Percentiles rank a stretch among this genome's conserved stretches.
phyloP scores from a whole-genome alignment of 2,113 vertebrate species.

The Gavialis gangeticus region DNA sequence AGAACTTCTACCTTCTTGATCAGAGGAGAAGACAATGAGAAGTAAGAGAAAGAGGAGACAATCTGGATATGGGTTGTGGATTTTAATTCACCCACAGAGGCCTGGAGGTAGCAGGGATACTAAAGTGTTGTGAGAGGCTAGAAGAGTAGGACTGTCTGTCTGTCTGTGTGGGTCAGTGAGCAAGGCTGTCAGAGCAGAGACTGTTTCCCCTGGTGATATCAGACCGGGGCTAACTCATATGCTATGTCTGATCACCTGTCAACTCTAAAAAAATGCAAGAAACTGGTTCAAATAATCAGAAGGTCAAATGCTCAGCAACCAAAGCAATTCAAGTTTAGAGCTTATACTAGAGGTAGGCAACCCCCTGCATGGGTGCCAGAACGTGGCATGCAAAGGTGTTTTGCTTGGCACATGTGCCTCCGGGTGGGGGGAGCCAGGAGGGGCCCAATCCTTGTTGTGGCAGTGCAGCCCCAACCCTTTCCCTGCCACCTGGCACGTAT shows the following conservation, averaged over 20 bases:
- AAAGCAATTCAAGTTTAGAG: too few relatives aligned
- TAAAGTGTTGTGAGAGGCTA: not conserved
- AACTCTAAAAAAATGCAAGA: not conserved
- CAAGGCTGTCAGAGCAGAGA: not conserved
- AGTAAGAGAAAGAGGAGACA: not conserved
- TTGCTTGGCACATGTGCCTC: too few relatives aligned
- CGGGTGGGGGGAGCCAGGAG: too few relatives aligned
- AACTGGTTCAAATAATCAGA: not conserved
- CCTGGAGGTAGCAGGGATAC: not conserved
- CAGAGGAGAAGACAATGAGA: not conserved
- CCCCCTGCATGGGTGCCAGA: too few relatives aligned
- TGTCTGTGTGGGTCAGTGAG: accelerated
- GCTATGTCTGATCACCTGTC: not conserved
- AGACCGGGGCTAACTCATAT: not conserved
- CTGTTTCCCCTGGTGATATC: not conserved
- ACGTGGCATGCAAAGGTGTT: too few relatives aligned
- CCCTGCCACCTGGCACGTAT: too few relatives aligned
- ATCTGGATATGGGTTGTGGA: not conserved
- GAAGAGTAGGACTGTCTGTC: not conserved
- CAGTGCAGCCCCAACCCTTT: too few relatives aligned
- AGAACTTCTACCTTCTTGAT: not conserved
- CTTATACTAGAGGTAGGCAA: too few relatives aligned
- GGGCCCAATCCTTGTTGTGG: too few relatives aligned
- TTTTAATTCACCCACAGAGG: not conserved
- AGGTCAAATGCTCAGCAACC: not conserved